Evolutionary conservation across 2,888 invertebrate species (phyloP), one percentile per base, ranked within the genome.

Genomic region (Cantharis flavilabris): DNA sequence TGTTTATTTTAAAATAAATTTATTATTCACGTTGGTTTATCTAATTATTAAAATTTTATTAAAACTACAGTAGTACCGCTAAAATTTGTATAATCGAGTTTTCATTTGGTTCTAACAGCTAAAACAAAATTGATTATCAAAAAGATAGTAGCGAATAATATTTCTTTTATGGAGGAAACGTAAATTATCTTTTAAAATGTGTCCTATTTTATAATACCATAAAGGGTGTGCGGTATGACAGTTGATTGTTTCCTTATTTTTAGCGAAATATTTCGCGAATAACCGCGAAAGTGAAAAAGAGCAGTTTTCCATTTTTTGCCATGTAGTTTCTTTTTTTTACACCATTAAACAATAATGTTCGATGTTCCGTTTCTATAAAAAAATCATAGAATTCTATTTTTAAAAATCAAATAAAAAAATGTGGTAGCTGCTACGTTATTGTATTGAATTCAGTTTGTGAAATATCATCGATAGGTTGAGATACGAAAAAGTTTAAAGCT

Each of bases 221-320:
- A 70, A 26, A 75, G 75, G 70, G 65, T 70, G 75, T 75, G 65
- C 20, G 70, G 63, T 62, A 76, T 63, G 76, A 72, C 71, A 72
- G 76, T 69, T 72, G 76, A 76, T 76, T 76, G 76, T 72, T 69
- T 69, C 71, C 62, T 30, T 62, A 67, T 69, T 76, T 75, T 76
- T 76, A 26, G 9, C 4, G 14, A 70, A 13, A n/a, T 18, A 70
- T 20, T 10, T n/a, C 64, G 23, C 23, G 14, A 20, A 70, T 70
- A 49, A 62, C n/a, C n/a, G 26, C 28, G 64, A 67, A 67, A 18
- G 14, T n/a, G n/a, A 28, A 63, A 70, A 75, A 75, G 7, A 75
- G 71, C 70, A 30, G 28, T 69, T 70, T 71, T 49, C 69, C 62
- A 20, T 70, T 74, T 70, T 63, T 70, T 65, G 65, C 33, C 20